Conservation (phyloP, 2,888 invertebrate species). For the Drosophila rubida region DNA sequence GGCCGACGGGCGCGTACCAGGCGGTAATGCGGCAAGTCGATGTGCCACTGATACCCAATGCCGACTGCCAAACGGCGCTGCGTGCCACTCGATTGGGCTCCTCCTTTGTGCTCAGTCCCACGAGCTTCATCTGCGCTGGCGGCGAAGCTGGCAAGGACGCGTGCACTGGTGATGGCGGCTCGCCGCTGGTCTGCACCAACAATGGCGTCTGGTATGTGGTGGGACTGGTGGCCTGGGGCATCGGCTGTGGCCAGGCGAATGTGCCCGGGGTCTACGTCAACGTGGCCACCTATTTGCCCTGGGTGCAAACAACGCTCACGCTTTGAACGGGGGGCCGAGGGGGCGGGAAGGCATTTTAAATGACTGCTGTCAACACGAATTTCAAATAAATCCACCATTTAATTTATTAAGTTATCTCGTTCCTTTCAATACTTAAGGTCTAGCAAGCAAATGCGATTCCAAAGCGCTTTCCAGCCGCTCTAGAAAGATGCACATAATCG, state of each 20-base stretch:
- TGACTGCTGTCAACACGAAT: too few relatives aligned
- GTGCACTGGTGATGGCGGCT: conserved; percentile 88
- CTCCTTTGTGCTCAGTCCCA: conserved; percentile 87
- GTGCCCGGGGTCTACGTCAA: conserved; percentile 93
- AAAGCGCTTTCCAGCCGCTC: too few relatives aligned
- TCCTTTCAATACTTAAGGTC: background rate
- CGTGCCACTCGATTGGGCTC: conserved; percentile 88
- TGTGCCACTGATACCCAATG: conserved; percentile 89
- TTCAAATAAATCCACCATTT: background rate
- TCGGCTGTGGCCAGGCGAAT: conserved; percentile 88
- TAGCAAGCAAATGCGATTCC: too few relatives aligned
- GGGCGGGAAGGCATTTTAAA: background rate
- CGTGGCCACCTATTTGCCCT: conserved; percentile 88
- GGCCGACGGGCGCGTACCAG: conserved; percentile 85
- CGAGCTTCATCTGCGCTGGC: conserved; percentile 92
- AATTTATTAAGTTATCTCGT: background rate
- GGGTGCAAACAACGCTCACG: conserved; percentile 87
- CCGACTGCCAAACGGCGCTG: conserved; percentile 88
- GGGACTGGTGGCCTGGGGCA: conserved; percentile 87
- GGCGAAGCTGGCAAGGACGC: conserved; percentile 91
- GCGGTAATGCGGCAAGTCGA: conserved; percentile 91
- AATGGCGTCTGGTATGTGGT: conserved; percentile 84
- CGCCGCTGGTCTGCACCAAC: conserved; percentile 82
- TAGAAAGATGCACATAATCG: too few relatives aligned
- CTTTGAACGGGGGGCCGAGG: conserved; percentile 25